Base-by-base conservation (phyloP, 1,140 invertebrate species). In the Condylostylus longicornis region DNA sequence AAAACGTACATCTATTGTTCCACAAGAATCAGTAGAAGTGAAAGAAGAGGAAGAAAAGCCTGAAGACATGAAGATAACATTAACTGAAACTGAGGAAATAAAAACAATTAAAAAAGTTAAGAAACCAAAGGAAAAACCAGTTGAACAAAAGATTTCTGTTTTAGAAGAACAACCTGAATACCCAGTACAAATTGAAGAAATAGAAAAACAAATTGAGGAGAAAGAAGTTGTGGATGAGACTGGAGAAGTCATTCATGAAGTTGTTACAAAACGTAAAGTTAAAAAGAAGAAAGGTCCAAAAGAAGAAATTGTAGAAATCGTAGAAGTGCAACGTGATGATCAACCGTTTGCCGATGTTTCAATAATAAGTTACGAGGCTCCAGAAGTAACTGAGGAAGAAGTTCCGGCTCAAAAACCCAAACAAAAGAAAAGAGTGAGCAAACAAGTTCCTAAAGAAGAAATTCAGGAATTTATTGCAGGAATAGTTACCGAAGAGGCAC, bases 141-240 rank as follows among this genome's bases (percentile, higher is more conserved):
- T 50, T 12, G 47, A 57, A 45, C 43, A 51, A 14, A 50, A 40
- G 0, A 48, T 46, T 8, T 46, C 36, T 14, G 45, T 37, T 15
- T 37, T 33, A 13, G 45, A 36, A 18, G 40, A 42, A 23, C 41
- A 49, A 10, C 49, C 51, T 15, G 19, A 51, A 29, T 31, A 49
- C 15, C 18, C 18, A 15, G 17, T 19, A 2, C 9, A 34, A 3
- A 33, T 44, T 18, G n/a, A n/a, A n/a, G n/a, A n/a, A n/a, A n/a
- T 53, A 8, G 57, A 62, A 46, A 47, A 48, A 34, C 37, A 46
- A 35, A 46, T 53, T 3, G 47, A n/a, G n/a, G n/a, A n/a, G n/a
- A n/a, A n/a, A n/a, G n/a, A 47, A 38, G 51, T 58, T 22, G 56
- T 54, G 14, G 44, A 49, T 2, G 66, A 61, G 10, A 68, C 50